Percentiles rank a stretch among this genome's conserved stretches.
Evolutionary conservation across 1,140 invertebrate species (phyloP).

Genomic region (Eriosoma lanigerum): DNA sequence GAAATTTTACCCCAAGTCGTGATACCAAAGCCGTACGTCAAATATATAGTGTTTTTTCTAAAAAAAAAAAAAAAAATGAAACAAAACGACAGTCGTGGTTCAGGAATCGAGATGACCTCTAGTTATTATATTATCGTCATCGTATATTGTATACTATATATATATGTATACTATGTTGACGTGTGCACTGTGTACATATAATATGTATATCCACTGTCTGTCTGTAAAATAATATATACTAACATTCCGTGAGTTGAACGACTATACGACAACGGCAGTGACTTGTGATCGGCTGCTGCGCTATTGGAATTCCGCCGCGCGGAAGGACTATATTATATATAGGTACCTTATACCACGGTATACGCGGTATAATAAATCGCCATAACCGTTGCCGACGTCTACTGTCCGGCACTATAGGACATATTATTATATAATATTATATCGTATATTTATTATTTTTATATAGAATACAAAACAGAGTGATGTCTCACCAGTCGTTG

Average conservation of each 20-base stretch:
- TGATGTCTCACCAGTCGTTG: too few species aligned
- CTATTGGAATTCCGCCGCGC: conserved; percentile 11
- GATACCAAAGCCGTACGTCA: neutral
- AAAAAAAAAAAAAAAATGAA: neutral
- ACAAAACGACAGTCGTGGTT: neutral
- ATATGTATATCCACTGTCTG: neutral
- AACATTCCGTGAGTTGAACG: conserved; percentile 22
- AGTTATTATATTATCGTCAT: conserved; percentile 1
- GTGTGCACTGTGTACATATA: neutral
- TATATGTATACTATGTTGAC: neutral
- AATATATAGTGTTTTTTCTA: neutral
- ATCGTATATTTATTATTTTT: too few species aligned
- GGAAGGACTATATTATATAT: neutral
- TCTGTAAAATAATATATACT: neutral
- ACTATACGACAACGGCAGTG: neutral
- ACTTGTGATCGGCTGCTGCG: neutral
- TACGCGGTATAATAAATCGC: conserved; percentile 5
- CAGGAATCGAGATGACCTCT: conserved; percentile 11
- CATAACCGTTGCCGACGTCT: neutral
- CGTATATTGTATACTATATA: neutral
- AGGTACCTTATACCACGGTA: neutral
- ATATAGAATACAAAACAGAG: too few species aligned
- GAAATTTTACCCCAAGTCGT: too few species aligned
- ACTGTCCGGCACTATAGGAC: too few species aligned
- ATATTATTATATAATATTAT: too few species aligned